Evolutionary conservation across 2,113 vertebrate species (phyloP).

Genomic region (Rhombomys opimus): DNA sequence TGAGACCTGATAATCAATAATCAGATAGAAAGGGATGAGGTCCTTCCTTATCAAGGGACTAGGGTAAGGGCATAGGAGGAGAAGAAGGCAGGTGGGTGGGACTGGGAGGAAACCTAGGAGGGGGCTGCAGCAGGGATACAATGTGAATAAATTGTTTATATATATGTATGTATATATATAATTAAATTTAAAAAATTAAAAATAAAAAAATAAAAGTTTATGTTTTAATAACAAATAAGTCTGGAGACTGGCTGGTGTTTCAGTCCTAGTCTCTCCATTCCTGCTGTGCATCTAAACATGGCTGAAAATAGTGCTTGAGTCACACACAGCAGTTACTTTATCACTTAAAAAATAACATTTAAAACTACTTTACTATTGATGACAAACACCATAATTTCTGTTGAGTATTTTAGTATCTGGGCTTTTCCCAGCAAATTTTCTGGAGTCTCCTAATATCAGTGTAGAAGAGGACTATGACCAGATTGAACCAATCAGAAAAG

Average conservation of each 20-base stretch:
- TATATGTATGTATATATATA: no score
- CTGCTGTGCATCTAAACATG: conserved; percentile 22
- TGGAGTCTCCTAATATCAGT: conserved; percentile 4
- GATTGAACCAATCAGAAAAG: not conserved
- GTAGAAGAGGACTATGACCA: not conserved
- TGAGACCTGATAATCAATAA: no score
- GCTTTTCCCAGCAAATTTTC: conserved; percentile 7
- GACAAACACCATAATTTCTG: not conserved
- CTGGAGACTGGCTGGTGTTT: conserved; percentile 27
- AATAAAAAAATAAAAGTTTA: no score
- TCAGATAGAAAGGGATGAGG: no score
- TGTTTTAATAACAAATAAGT: not conserved
- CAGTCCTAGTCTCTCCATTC: not conserved
- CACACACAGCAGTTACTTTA: conserved; percentile 39
- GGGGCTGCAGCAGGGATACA: no score
- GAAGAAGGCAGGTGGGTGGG: no score
- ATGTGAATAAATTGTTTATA: no score
- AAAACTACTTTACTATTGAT: conserved; percentile 29
- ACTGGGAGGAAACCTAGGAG: no score
- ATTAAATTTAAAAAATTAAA: no score
- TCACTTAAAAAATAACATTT: conserved; percentile 4
- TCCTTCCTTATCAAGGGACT: no score
- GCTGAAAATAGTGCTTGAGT: not conserved
- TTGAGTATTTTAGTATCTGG: conserved; percentile 16
- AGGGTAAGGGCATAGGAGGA: no score